Evolutionary conservation across 37 sponge, comb jelly and placozoan genomes (phyloP).

Genomic region (Lycopodina hypogea): DNA sequence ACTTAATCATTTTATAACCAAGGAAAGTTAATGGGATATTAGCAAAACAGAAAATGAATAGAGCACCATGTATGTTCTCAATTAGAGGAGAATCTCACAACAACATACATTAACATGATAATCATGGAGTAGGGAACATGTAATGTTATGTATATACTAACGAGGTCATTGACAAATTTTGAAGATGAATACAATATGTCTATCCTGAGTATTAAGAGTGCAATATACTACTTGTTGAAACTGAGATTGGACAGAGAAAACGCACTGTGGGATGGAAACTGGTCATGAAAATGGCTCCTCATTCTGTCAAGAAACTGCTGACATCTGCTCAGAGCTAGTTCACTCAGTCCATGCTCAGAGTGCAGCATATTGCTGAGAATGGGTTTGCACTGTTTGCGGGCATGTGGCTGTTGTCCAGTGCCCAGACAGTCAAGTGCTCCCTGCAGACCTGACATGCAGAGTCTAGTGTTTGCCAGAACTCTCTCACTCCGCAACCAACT

Average conservation of each 20-base stretch:
- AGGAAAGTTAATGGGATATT: too few relatives aligned
- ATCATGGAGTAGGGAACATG: too few relatives aligned
- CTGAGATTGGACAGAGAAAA: background rate
- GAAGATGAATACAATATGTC: too few relatives aligned
- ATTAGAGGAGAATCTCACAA: too few relatives aligned
- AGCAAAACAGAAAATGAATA: too few relatives aligned
- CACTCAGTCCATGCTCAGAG: background rate
- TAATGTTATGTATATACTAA: too few relatives aligned
- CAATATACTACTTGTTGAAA: too few relatives aligned
- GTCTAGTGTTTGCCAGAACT: background rate
- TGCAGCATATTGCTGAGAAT: background rate
- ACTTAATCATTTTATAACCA: too few relatives aligned
- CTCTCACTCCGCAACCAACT: constrained; percentile 42
- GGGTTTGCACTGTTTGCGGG: background rate
- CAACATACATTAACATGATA: too few relatives aligned
- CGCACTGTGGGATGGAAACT: background rate
- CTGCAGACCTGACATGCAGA: constrained; percentile 6
- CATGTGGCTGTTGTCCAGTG: background rate
- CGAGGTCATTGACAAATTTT: too few relatives aligned
- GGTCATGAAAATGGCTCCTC: constrained; percentile 2
- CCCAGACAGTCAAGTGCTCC: background rate
- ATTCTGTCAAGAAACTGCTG: constrained; percentile 2
- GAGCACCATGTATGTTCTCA: too few relatives aligned
- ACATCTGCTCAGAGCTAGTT: background rate
- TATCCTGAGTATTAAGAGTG: too few relatives aligned